Evolutionary conservation across 37 sponge, comb jelly and placozoan genomes (phyloP).

Genomic region (Oopsacas minuta): DNA sequence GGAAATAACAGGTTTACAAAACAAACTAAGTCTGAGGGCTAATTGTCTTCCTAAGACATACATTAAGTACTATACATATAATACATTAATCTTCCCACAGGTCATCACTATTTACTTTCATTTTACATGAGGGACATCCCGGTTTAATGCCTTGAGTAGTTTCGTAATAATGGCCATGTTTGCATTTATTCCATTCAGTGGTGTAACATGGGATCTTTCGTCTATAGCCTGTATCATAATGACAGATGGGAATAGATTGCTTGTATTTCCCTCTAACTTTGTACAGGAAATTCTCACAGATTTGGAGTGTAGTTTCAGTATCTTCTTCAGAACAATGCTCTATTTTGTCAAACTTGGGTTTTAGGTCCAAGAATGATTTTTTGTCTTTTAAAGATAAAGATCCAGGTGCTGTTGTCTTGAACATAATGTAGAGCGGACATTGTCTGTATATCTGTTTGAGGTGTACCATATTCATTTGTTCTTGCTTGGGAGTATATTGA

Average conservation of each 20-base stretch:
- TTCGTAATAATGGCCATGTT: background rate
- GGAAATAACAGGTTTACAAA: too few species aligned
- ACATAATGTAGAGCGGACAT: background rate
- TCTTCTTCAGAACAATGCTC: background rate
- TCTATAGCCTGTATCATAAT: background rate
- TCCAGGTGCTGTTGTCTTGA: background rate
- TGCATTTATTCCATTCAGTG: background rate
- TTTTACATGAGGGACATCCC: too few species aligned
- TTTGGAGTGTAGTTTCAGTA: background rate
- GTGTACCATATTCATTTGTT: background rate
- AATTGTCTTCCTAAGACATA: too few species aligned
- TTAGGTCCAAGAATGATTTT: background rate
- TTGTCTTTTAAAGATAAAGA: background rate
- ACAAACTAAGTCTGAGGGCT: too few species aligned
- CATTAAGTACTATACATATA: too few species aligned
- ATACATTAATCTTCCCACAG: too few species aligned
- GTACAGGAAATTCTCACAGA: background rate
- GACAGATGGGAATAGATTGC: background rate
- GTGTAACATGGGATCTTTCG: background rate
- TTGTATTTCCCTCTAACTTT: conserved; percentile 13
- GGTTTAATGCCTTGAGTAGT: background rate
- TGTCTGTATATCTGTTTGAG: background rate
- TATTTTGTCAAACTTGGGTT: background rate
- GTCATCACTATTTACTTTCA: too few species aligned
- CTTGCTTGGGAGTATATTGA: background rate